Base-by-base conservation (phyloP, 2,797 vertebrate species). In the Amniataba percoides region DNA sequence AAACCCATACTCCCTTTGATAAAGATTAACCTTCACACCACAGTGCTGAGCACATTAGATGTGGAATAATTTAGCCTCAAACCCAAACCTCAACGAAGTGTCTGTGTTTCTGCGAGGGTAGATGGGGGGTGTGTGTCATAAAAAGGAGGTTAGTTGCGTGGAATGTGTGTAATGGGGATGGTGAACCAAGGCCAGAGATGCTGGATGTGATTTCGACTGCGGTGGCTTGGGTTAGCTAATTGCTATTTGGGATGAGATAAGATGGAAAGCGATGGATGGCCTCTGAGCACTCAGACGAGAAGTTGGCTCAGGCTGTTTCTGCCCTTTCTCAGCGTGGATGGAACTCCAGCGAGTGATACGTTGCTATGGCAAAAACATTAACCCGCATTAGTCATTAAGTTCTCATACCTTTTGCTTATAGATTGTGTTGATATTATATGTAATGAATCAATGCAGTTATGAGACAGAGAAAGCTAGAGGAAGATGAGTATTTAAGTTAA, bases 191-290 rank as follows among this genome's bases (percentile, higher is more conserved):
- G 82, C 82, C 78, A 65, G 53, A 88, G 84, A 83, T 75, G 81
- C 87, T 86, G 88, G 84, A 87, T 89, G 87, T 73, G 84, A 93
- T 88, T 88, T 79, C 67, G 76, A 61, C 65, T 36, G 71, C 58
- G 74, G 83, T 58, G 75, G 77, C 69, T 46, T 71, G 61, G 87
- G 87, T 88, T 87, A 74, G 89, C 88, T 94, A 93, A 94, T 94
- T 93, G 83, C 88, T 79, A 79, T 87, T 86, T 87, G 81, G 89
- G 82, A 77, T 77, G 73, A 87, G 83, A 86, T 83, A 82, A 89
- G 78, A 85, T 64, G 63, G 62, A 80, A 70, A 7, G 53, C 25
- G 13, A 77, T 78, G 71, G 73, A 79, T 69, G 63, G 77, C 66
- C 80, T 82, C 70, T 23, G 61, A 85, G 74, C 31, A 4, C 25